phyloP scores from a whole-genome alignment of 1,140 invertebrate genomes.

The Tetraneura akinire region DNA sequence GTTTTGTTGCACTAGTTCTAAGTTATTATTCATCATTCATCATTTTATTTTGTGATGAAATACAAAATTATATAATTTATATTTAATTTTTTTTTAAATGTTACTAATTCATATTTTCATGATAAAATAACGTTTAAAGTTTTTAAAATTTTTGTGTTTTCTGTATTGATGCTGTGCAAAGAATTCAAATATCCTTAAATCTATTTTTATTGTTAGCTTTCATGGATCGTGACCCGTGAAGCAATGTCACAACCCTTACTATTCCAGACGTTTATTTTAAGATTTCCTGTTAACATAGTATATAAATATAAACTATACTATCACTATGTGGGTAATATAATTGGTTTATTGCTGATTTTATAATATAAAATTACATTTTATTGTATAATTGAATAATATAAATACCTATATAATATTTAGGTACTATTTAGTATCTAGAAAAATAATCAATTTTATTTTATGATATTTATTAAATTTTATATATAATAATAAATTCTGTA shows the following conservation, averaged over 20 bases:
- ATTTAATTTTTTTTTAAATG: no score
- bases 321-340: neutral
- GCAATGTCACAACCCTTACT: slow-evolving; percentile 38
- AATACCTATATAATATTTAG: no score
- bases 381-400: no score
- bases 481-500: no score
- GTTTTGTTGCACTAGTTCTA: neutral
- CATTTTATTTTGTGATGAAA: no score
- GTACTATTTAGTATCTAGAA: no score
- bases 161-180: neutral
- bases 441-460: no score
- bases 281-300: neutral
- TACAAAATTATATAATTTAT: no score
- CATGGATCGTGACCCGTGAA: neutral
- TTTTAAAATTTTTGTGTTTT: neutral
- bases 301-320: neutral
- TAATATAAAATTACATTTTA: no score
- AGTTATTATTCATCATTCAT: neutral
- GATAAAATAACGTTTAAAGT: neutral
- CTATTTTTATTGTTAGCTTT: slow-evolving; percentile 17
- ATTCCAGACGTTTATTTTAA: slow-evolving; percentile 38
- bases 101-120: no score
- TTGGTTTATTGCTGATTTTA: neutral
- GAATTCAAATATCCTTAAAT: neutral
- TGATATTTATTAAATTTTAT: no score